Evolutionary conservation across 2,888 invertebrate species (phyloP), one percentile per base, ranked within the genome.

Genomic region (Hypselothyrea guttata): DNA sequence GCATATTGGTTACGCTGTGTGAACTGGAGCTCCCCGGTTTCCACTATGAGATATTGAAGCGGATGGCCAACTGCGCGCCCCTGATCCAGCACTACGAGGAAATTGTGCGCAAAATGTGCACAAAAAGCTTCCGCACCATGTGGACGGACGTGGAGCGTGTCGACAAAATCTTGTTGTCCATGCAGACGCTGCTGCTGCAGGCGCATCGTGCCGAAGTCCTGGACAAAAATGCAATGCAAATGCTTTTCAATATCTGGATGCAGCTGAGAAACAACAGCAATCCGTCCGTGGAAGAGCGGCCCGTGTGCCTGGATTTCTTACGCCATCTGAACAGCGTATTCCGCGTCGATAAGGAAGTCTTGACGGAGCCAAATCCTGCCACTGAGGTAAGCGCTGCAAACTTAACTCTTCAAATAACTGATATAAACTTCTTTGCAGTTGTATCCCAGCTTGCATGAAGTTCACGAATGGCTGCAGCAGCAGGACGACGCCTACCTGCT

Each of bases 401-500:
- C 9, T 31, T 31, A 9, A 31, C 31, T 3, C 31, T 31, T 31
- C 7, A 5, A 7, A 31, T 27, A 2, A 11, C 18, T 18, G 18
- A 18, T n/a, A 22, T 45, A 33, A 33, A 2, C 1, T 15, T 5
- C 1, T n/a, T 28, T 47, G 1, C 7, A 91, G 56, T 91, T 93
- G 55, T 90, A 92, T 75, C 91, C 94, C 0, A 90, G 89, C 0
- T 74, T 90, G 1, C 86, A 87, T 16, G 92, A 91, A 71, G 44
- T 91, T 70, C 79, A 88, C 34, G 11, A 87, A 0, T 71, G 79
- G 27, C 48, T 76, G 2, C 65, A 77, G 8, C 62, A 92, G 81
- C 4, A 37, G 1, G 41, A 27, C 1, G 46, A 52, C 9, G 7
- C 16, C 5, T 31, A 13, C 7, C 2, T 41, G 0, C 5, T 22